Evolutionary conservation across 2,113 vertebrate genomes (phyloP).

Genomic region (Mola mola): DNA sequence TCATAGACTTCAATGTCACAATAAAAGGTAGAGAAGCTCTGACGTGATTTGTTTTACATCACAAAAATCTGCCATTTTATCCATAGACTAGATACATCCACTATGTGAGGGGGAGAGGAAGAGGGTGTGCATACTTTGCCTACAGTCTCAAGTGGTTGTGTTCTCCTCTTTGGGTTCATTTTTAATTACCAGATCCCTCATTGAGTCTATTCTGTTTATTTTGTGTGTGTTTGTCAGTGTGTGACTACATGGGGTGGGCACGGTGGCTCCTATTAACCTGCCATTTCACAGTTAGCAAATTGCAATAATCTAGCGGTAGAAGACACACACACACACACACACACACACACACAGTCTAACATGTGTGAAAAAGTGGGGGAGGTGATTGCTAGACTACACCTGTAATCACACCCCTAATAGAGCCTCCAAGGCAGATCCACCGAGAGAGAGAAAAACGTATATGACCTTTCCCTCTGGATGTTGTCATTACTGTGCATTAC

Average conservation of each 20-base stretch:
- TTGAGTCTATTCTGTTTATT: not conserved
- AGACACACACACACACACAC: constrained; percentile 10
- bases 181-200: no score
- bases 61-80: no score
- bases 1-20: no score
- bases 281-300: constrained; percentile 70
- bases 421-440: constrained; percentile 14
- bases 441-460: not conserved
- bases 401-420: constrained; percentile 53
- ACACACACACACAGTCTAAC: constrained; percentile 18
- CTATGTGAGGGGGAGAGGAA: no score
- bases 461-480: constrained; percentile 28
- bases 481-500: constrained; percentile 36
- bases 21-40: no score
- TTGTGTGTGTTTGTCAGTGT: not conserved
- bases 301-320: constrained; percentile 45
- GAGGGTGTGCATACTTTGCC: no score
- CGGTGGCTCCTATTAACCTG: constrained; percentile 51
- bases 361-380: constrained; percentile 40
- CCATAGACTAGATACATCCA: no score
- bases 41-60: no score
- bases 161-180: no score
- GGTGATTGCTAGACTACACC: constrained; percentile 50
- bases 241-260: constrained; percentile 41
- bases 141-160: no score